Percentiles rank a stretch among this genome's conserved stretches.
Conservation (phyloP, 2,113 vertebrate species). For the Blennius ocellaris region DNA sequence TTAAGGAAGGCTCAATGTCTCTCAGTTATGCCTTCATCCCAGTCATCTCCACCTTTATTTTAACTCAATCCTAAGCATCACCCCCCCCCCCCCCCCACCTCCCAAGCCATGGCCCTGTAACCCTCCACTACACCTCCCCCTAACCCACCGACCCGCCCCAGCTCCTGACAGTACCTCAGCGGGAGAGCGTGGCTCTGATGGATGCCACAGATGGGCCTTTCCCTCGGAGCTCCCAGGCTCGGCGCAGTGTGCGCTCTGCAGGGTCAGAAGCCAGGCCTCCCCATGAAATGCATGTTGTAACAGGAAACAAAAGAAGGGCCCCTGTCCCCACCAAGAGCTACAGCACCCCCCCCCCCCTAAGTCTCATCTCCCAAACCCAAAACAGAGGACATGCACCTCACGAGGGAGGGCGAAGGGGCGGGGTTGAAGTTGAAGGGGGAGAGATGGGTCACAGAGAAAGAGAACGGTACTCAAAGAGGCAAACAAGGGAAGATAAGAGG, state of each 20-base stretch:
- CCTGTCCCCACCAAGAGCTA: conserved; percentile 58
- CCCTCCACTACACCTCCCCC: conserved; percentile 35
- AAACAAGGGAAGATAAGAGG: conserved; percentile 50
- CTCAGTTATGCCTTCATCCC: conserved; percentile 50
- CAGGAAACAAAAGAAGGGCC: conserved; percentile 81
- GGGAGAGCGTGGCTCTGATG: conserved; percentile 77
- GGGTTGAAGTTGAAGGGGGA: conserved; percentile 48
- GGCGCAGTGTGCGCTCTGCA: conserved; percentile 68
- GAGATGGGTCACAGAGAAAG: conserved; percentile 17
- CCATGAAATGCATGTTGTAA: conserved; percentile 81
- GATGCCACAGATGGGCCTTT: conserved; percentile 84
- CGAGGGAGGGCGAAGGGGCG: conserved; percentile 28
- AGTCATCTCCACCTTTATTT: conserved; percentile 47
- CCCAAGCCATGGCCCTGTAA: conserved; percentile 23
- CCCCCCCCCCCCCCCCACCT: conserved; percentile 45
- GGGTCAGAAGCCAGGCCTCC: conserved; percentile 82
- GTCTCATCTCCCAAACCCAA: conserved; percentile 39
- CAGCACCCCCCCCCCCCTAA: conserved; percentile 46
- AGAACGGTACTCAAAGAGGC: conserved; percentile 27
- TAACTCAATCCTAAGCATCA: conserved; percentile 37
- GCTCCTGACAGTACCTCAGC: conserved; percentile 81
- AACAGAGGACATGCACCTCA: conserved; percentile 33
- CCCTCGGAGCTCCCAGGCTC: conserved; percentile 73
- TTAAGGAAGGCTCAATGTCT: conserved; percentile 43
- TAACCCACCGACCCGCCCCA: conserved; percentile 47